Percentiles rank a stretch among this genome's conserved stretches.
phyloP scores from a whole-genome alignment of 2,113 vertebrate genomes.

The Psephotus haematonotus region DNA sequence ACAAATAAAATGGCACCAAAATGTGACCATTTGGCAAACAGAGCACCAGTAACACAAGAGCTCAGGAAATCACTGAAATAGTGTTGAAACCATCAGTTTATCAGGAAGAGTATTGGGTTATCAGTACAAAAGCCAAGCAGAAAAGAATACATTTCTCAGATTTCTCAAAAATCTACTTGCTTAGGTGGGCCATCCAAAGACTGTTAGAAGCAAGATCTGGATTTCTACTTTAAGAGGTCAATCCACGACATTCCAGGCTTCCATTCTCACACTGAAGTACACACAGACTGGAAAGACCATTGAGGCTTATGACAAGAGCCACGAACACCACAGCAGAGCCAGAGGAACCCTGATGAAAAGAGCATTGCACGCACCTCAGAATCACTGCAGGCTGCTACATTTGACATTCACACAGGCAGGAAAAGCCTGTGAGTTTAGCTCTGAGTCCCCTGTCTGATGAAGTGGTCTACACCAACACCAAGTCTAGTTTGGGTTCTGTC shows the following conservation, averaged over 20 bases:
- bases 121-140: not conserved
- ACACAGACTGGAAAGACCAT: not conserved
- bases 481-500: not conserved
- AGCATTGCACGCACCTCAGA: not conserved
- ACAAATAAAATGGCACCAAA: not conserved
- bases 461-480: not conserved
- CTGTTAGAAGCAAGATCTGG: not conserved
- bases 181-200: not conserved
- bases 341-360: not conserved
- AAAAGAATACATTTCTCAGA: not conserved
- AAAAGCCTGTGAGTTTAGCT: not conserved
- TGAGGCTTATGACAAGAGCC: not conserved
- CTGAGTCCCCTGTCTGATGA: not conserved
- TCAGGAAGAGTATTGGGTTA: not conserved
- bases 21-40: not conserved
- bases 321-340: fast-evolving
- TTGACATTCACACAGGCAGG: not conserved
- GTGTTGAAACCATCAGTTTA: not conserved
- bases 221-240: not conserved
- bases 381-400: not conserved
- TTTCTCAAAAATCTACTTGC: not conserved
- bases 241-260: not conserved
- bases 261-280: not conserved
- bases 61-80: not conserved
- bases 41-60: not conserved